Base-by-base conservation (phyloP, 2,113 vertebrate genomes). In the Alectura lathami region DNA sequence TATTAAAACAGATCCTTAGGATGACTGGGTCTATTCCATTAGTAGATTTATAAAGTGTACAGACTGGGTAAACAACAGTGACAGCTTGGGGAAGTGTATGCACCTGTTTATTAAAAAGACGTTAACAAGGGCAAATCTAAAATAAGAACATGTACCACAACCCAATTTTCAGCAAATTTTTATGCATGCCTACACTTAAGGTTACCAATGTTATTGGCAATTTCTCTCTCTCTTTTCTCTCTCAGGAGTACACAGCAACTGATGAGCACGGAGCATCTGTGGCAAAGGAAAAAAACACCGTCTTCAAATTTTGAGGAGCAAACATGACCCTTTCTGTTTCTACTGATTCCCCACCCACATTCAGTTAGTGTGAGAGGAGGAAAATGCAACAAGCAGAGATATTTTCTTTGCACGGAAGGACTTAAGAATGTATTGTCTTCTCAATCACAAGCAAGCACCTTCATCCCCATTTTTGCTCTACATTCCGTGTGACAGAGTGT, bases 71-170 rank as follows among this genome's bases (percentile, higher is more conserved):
- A 97, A 97, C 97, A 97, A 96, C 96, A 97, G 91, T 96, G 96
- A 98, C 97, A 98, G 97, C 97, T 97, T 98, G 97, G 96, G 94
- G 94, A 98, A 98, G 96, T 96, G 70, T 97, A 96, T 79, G 96
- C 97, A 98, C 98, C 98, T 98, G 97, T 96, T 98, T 97, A 97
- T 97, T 97, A 96, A 98, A 91, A 97, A 97, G 94, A 97, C 70
- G 82, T 95, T 98, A 98, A 97, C 97, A 95, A 95, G 96, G 96
- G 96, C 97, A 97, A 96, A 95, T 95, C 97, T 97, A 97, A 97
- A 98, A 98, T 97, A 97, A 97, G 97, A 97, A 97, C 88, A 78
- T 85, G 93, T 84, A 96, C 92, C 92, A 45, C 96, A 98, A 98
- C 94, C 96, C 96, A 96, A 95, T 97, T 98, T 97, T 97, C 94